A percentile compares a stretch with the other conserved stretches of the same genome.
phyloP scores from a whole-genome alignment of 1,140 invertebrate species.

The Adoxophyes honmai region DNA sequence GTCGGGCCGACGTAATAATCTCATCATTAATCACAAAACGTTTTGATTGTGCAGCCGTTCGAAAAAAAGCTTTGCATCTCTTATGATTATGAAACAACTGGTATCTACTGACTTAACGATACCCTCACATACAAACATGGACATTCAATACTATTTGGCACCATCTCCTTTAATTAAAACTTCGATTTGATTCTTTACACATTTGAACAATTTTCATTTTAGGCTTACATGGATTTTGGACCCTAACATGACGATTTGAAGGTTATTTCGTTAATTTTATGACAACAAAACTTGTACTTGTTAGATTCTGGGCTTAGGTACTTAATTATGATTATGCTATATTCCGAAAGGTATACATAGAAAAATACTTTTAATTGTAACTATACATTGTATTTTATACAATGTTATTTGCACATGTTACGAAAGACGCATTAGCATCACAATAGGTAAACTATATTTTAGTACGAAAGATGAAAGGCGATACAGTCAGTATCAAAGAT shows the following conservation, averaged over 20 bases:
- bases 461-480: no score
- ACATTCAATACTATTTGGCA: constrained; percentile 14
- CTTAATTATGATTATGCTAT: not conserved
- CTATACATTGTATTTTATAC: constrained; percentile 11
- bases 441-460: no score
- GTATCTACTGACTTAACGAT: no score
- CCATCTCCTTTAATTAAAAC: not conserved
- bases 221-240: not conserved
- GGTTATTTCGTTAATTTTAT: not conserved
- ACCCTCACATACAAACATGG: not conserved
- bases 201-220: not conserved
- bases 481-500: no score
- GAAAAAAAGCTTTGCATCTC: no score
- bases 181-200: not conserved
- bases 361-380: constrained; percentile 9
- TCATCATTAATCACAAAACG: no score
- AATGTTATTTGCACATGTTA: constrained; percentile 13
- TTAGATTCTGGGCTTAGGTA: not conserved
- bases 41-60: no score
- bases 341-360: not conserved
- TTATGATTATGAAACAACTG: no score
- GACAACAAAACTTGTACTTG: constrained; percentile 8
- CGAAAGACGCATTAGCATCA: not conserved
- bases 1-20: not conserved
- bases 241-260: constrained; percentile 3